Conservation (phyloP, 1,140 invertebrate genomes). For the Brachionus rotundiformis region DNA sequence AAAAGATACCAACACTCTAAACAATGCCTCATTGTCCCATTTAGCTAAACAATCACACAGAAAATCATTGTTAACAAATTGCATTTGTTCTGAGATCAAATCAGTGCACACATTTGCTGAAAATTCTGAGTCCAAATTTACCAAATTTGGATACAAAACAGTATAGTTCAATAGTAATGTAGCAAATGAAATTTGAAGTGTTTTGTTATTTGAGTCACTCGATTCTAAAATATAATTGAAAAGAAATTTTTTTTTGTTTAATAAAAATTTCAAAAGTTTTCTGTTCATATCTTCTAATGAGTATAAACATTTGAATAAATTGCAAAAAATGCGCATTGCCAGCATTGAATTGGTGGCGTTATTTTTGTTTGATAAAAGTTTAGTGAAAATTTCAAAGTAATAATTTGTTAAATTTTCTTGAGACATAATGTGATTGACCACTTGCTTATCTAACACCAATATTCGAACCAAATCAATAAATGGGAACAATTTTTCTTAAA, state of each 20-base stretch:
- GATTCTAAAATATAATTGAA: not conserved
- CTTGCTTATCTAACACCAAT: not conserved
- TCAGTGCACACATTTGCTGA: not conserved
- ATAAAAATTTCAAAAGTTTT: not conserved
- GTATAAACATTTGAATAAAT: not conserved
- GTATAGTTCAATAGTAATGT: slow-evolving; percentile 7
- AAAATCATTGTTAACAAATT: not conserved
- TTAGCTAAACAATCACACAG: not conserved
- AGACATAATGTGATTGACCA: not conserved
- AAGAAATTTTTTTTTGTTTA: not conserved
- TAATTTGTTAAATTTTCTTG: too few relatives aligned
- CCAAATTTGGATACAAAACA: not conserved
- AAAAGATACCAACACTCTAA: not conserved
- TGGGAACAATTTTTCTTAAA: slow-evolving; percentile 13
- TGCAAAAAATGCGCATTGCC: not conserved
- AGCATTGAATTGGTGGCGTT: slow-evolving; percentile 4
- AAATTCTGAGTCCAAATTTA: not conserved
- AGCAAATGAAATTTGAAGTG: not conserved
- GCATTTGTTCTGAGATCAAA: not conserved
- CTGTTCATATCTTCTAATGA: not conserved
- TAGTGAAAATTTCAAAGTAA: not conserved
- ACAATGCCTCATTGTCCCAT: slow-evolving; percentile 24
- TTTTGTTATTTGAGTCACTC: not conserved
- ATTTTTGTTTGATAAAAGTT: not conserved
- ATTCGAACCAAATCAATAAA: not conserved